Evolutionary conservation across 2,797 vertebrate species (phyloP).

Genomic region (Threskiornis aethiopicus): DNA sequence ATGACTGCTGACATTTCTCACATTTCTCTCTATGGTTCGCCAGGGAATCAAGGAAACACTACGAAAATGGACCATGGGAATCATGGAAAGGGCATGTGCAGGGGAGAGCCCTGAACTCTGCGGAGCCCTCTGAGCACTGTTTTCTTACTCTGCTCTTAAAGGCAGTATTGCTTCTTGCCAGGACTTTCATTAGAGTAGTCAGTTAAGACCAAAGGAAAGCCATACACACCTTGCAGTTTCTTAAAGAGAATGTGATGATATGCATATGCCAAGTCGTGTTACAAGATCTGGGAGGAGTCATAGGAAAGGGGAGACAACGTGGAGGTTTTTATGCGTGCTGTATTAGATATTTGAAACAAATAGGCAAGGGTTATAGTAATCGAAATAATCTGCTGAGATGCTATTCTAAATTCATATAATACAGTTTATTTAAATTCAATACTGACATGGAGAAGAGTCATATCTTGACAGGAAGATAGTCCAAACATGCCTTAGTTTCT

Average conservation of each 20-base stretch:
- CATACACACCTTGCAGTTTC: background rate
- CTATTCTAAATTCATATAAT: background rate
- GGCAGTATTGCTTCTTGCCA: background rate
- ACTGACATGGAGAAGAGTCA: background rate
- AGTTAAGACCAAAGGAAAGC: background rate
- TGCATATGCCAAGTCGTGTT: background rate
- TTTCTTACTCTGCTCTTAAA: background rate
- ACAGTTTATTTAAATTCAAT: background rate
- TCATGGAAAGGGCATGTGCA: background rate
- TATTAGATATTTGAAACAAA: background rate
- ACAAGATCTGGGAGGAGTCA: background rate
- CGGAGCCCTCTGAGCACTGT: background rate
- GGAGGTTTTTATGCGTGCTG: background rate
- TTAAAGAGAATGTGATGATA: background rate
- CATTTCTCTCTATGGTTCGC: background rate
- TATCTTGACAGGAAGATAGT: background rate
- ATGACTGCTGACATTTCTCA: background rate
- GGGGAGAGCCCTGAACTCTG: background rate
- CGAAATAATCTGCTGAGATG: background rate
- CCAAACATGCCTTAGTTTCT: background rate
- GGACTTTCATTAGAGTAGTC: background rate
- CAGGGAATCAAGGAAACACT: background rate
- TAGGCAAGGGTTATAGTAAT: background rate
- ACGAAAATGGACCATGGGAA: background rate
- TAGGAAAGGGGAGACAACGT: background rate